A percentile compares a stretch with the other conserved stretches of the same genome.
Evolutionary conservation across 2,113 vertebrate genomes (phyloP).

Genomic region (Aspiorhynchus laticeps): DNA sequence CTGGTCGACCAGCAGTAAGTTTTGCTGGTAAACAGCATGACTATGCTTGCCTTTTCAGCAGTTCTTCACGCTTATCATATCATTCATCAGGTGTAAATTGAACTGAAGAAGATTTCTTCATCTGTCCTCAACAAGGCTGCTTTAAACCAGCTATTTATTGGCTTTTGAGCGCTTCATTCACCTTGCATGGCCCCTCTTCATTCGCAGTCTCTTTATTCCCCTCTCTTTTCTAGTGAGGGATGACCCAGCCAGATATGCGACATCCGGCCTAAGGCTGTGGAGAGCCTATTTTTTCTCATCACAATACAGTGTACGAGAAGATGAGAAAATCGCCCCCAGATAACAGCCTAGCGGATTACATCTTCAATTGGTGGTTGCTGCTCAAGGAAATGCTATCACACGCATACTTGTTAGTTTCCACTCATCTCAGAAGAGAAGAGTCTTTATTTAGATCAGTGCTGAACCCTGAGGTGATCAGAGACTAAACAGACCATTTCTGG

Average conservation of each 20-base stretch:
- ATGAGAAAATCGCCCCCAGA: slow-evolving; percentile 50
- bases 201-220: background rate
- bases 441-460: slow-evolving; percentile 48
- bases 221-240: slow-evolving; percentile 9
- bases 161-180: background rate
- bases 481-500: background rate
- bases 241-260: slow-evolving; percentile 39
- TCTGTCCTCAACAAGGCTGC: background rate
- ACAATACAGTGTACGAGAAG: slow-evolving; percentile 26
- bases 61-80: background rate
- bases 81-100: slow-evolving; percentile 55
- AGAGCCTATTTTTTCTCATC: slow-evolving; percentile 37
- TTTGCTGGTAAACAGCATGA: background rate
- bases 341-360: slow-evolving; percentile 47
- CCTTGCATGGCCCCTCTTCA: background rate
- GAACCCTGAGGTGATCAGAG: background rate
- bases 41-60: slow-evolving; percentile 48
- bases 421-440: slow-evolving; percentile 35
- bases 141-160: background rate
- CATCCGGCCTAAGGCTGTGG: slow-evolving; percentile 46
- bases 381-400: slow-evolving; percentile 38
- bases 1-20: background rate
- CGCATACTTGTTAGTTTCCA: slow-evolving; percentile 25
- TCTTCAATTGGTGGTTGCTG: slow-evolving; percentile 47
- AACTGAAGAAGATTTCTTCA: slow-evolving; percentile 7